Evolutionary conservation across 2,797 vertebrate genomes (phyloP).

Genomic region (Scarus forsteni): DNA sequence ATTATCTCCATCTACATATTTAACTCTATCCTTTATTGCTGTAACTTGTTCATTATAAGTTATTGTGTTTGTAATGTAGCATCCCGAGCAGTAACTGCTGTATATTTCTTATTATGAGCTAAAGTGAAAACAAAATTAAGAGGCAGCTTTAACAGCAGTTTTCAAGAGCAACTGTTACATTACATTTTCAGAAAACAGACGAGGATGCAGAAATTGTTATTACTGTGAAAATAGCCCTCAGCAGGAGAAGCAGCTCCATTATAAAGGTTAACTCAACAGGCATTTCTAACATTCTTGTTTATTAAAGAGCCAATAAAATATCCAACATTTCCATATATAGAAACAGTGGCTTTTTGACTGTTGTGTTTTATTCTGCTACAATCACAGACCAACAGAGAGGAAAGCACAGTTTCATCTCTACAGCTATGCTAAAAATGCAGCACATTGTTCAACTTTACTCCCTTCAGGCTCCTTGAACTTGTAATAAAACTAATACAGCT

Average conservation of each 20-base stretch:
- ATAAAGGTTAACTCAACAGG: neutral
- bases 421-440: constrained; percentile 38
- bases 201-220: neutral
- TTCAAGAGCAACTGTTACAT: neutral
- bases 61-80: neutral
- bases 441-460: neutral
- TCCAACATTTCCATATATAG: neutral
- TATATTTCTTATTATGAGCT: neutral
- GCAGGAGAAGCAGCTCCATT: neutral
- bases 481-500: neutral
- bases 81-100: too few species aligned
- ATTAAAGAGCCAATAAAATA: constrained; percentile 32
- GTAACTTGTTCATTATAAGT: too few species aligned
- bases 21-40: too few species aligned
- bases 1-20: too few species aligned
- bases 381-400: neutral
- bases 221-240: neutral
- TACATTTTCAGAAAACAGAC: neutral
- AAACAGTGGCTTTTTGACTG: constrained; percentile 8
- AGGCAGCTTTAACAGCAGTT: neutral
- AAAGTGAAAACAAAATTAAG: neutral
- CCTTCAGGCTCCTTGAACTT: neutral
- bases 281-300: neutral
- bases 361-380: neutral
- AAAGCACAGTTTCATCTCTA: constrained; percentile 27